phyloP scores from a whole-genome alignment of 1,140 invertebrate species.

The Hylaeus volcanicus region DNA sequence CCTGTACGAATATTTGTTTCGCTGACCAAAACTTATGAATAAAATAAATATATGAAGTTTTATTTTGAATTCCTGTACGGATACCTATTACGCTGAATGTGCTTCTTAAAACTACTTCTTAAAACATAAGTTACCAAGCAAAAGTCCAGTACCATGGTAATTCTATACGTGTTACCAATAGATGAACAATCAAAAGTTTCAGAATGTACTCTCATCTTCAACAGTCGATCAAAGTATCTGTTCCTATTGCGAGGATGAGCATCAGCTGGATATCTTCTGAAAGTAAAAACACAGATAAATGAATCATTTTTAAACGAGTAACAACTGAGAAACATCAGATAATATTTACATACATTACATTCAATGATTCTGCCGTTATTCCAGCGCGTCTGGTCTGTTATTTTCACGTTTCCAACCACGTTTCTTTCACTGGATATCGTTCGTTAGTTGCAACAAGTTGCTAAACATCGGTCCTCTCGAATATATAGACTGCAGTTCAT shows the following conservation, averaged over 20 bases:
- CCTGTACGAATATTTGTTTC: too few species aligned
- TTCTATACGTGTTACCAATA: too few species aligned
- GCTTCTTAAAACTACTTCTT: too few species aligned
- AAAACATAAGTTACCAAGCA: too few species aligned
- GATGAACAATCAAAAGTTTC: neutral
- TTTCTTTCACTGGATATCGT: neutral
- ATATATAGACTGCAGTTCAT: conserved; percentile 37
- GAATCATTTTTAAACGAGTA: neutral
- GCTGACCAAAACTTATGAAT: too few species aligned
- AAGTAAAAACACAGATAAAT: conserved; percentile 41
- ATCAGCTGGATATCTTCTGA: conserved; percentile 6
- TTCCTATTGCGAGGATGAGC: too few species aligned
- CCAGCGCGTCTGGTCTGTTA: neutral
- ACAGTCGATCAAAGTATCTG: neutral
- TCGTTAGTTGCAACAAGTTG: neutral
- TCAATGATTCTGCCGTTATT: conserved; percentile 3
- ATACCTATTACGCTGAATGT: too few species aligned
- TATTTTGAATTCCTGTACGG: too few species aligned
- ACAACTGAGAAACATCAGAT: too few species aligned
- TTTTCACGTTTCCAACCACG: neutral
- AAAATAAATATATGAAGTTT: too few species aligned
- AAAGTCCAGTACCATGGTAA: neutral
- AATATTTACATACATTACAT: conserved; percentile 30
- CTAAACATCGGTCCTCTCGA: conserved; percentile 5
- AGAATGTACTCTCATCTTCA: neutral